Conservation (phyloP, 2,888 invertebrate genomes). For the Corythucha ciliata region DNA sequence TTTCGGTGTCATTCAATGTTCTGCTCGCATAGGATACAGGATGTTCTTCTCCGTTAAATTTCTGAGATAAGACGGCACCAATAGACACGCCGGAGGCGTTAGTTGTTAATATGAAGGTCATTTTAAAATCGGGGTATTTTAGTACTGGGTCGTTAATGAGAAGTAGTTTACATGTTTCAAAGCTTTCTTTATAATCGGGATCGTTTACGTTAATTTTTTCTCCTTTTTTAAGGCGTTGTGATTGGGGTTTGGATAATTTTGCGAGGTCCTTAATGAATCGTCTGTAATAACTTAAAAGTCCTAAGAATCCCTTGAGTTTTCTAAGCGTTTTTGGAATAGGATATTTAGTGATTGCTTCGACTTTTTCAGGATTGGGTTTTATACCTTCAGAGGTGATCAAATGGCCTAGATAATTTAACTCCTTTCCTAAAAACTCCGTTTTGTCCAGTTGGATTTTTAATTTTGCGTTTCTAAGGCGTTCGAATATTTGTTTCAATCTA, state of each 20-base stretch:
- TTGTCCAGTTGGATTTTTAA: not conserved
- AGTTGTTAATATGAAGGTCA: constrained; percentile 37
- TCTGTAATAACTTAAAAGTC: constrained; percentile 8
- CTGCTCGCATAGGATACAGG: constrained; percentile 40
- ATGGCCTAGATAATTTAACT: constrained; percentile 26
- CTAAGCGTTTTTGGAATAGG: not conserved
- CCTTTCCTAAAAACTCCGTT: not conserved
- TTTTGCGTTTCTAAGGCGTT: not conserved
- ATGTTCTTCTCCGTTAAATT: constrained; percentile 32
- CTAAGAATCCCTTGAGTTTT: not conserved
- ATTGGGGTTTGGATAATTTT: constrained; percentile 34
- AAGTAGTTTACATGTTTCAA: constrained; percentile 18
- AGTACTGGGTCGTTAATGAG: constrained; percentile 20
- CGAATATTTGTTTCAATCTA: not conserved
- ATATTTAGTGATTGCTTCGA: not conserved
- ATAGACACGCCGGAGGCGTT: constrained; percentile 36
- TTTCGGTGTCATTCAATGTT: constrained; percentile 34
- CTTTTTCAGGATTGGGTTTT: not conserved
- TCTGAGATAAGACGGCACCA: constrained; percentile 25
- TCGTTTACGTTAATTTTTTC: constrained; percentile 19
- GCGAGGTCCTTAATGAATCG: constrained; percentile 30
- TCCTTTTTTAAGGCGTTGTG: constrained; percentile 33
- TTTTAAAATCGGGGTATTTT: constrained; percentile 37
- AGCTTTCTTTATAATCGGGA: constrained; percentile 9
- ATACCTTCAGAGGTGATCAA: not conserved